Conservation (phyloP, 2,797 vertebrate genomes). For the Podargus strigoides region DNA sequence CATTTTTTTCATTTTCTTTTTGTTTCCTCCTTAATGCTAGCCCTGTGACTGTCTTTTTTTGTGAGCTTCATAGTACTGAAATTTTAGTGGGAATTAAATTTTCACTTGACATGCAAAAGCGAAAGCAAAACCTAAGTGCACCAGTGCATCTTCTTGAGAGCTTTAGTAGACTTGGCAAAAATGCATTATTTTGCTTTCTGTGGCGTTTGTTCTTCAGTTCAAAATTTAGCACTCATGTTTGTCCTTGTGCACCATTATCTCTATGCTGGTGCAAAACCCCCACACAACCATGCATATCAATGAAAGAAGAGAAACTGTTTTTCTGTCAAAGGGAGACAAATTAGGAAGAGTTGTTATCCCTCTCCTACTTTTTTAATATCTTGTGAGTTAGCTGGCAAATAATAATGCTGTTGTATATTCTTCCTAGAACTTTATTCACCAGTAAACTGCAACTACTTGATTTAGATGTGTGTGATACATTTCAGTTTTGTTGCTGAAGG, state of each 20-base stretch:
- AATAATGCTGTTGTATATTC: background rate
- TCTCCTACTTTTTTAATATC: background rate
- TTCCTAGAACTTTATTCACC: background rate
- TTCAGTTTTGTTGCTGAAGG: background rate
- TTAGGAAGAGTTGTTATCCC: background rate
- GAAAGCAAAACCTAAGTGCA: background rate
- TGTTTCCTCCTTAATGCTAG: accelerated
- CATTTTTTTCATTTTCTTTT: too few relatives aligned
- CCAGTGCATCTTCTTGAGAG: background rate
- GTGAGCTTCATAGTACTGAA: background rate
- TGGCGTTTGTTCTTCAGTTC: background rate
- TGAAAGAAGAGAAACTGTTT: background rate
- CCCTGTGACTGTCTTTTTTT: background rate
- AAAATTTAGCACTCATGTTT: background rate
- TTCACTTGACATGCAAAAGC: background rate
- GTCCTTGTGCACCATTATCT: background rate
- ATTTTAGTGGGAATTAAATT: background rate
- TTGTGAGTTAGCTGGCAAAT: background rate
- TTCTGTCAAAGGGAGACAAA: background rate
- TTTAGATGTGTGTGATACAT: background rate
- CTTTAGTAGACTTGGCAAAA: background rate
- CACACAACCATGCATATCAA: background rate
- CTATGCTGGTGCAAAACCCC: background rate
- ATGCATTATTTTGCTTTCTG: background rate
- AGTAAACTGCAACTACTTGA: background rate